These are phyloP conservation scores for Ochotona princeps DNA, from an alignment of 2,113 vertebrate genomes.

Conservation along the genomic window DNA sequence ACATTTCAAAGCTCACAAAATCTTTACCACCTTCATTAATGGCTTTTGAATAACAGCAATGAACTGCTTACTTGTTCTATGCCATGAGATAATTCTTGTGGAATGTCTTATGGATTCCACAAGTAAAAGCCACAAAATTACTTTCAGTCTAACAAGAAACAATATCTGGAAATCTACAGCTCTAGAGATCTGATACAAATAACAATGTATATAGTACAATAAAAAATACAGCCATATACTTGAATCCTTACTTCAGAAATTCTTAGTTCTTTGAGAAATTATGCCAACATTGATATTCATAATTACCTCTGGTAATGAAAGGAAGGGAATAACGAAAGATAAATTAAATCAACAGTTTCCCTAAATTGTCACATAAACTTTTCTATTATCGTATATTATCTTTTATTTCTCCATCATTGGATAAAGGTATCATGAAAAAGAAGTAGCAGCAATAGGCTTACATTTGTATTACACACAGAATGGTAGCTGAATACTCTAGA, in stretches of 20 bases:
- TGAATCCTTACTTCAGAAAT: conserved; percentile 20
- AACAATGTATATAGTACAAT: background rate
- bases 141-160: background rate
- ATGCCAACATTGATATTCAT: background rate
- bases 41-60: background rate
- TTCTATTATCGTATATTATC: background rate
- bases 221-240: background rate
- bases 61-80: background rate
- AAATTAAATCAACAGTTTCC: conserved; percentile 28
- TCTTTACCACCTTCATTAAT: background rate
- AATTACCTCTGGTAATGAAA: conserved; percentile 44
- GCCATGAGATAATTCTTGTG: background rate
- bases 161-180: background rate
- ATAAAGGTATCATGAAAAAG: background rate
- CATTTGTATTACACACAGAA: background rate
- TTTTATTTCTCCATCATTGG: background rate
- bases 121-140: conserved; percentile 16
- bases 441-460: background rate
- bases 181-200: background rate
- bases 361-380: background rate
- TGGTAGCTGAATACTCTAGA: background rate
- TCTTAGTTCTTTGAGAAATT: conserved; percentile 45
- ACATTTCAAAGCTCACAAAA: conserved; percentile 46
- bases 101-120: background rate
- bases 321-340: background rate